A percentile compares a stretch with the other conserved stretches of the same genome.
phyloP scores from a whole-genome alignment of 2,888 invertebrate genomes.

The Pheosia tremula region DNA sequence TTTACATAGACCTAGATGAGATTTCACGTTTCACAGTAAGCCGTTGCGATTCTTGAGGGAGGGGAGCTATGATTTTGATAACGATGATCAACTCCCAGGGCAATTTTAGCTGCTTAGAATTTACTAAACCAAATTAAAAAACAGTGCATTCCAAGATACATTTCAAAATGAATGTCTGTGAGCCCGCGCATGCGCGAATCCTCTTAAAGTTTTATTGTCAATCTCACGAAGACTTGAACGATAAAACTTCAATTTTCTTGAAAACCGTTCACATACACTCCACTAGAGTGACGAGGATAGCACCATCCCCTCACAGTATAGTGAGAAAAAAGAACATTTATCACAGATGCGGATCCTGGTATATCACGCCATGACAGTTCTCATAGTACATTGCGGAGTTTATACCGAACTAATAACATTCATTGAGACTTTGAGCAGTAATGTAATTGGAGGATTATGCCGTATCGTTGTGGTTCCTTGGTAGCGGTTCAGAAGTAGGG shows the following conservation, averaged over 20 bases:
- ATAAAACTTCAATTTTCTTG: conserved; percentile 11
- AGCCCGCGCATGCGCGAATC: background rate
- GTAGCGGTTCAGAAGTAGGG: conserved; percentile 33
- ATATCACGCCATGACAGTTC: background rate
- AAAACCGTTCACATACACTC: conserved; percentile 5
- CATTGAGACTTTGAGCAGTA: conserved; percentile 24
- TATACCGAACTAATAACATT: conserved; percentile 8
- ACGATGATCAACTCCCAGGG: too few species aligned
- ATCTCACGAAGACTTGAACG: background rate
- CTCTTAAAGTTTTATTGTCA: conserved; percentile 1
- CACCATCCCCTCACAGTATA: background rate
- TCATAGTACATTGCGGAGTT: background rate
- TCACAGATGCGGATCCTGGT: background rate
- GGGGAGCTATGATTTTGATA: too few species aligned
- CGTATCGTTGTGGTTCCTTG: conserved; percentile 14
- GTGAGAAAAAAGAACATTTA: background rate
- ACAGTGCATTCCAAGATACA: too few species aligned
- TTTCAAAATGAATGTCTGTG: background rate
- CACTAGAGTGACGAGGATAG: background rate
- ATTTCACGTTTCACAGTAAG: too few species aligned
- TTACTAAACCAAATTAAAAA: too few species aligned
- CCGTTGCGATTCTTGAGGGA: too few species aligned
- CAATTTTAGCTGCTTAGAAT: too few species aligned
- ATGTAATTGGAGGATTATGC: conserved; percentile 30
- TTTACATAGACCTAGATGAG: too few species aligned